phyloP scores from a whole-genome alignment of 1,140 invertebrate species.

The Cyrtorhinus lividipennis region DNA sequence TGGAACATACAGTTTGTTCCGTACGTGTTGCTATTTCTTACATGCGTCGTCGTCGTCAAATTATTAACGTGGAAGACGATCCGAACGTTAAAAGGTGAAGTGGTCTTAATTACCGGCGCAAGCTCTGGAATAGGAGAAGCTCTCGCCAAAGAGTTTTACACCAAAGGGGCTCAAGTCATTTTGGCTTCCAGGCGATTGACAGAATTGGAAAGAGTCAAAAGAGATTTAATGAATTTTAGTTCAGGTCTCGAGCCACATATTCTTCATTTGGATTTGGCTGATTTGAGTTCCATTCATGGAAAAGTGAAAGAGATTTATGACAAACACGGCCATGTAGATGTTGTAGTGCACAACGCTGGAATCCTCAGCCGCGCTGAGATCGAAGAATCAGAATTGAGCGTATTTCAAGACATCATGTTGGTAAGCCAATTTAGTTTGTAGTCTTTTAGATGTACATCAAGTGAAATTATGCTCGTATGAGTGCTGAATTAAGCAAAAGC shows the following conservation, averaged over 20 bases:
- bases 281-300: constrained; percentile 45
- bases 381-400: constrained; percentile 56
- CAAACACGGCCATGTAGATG: constrained; percentile 63
- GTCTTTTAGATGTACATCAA: no score
- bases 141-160: constrained; percentile 72
- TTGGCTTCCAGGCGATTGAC: constrained; percentile 59
- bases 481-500: no score
- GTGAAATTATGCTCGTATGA: no score
- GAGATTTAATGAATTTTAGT: constrained; percentile 38
- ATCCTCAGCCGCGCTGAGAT: constrained; percentile 67
- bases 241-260: constrained; percentile 27
- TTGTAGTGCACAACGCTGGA: constrained; percentile 87
- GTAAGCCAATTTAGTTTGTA: no score
- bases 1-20: no score
- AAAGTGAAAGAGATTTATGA: constrained; percentile 49
- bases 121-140: constrained; percentile 90
- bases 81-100: constrained; percentile 36
- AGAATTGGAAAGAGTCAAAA: constrained; percentile 65
- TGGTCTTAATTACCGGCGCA: constrained; percentile 86
- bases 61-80: no score
- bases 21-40: no score
- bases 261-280: constrained; percentile 58
- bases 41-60: no score
- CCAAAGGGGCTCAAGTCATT: constrained; percentile 67
- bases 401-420: constrained; percentile 84